A percentile compares a stretch with the other conserved stretches of the same genome.
Conservation (phyloP, 2,113 vertebrate genomes). For the Odontophorus gujanensis region DNA sequence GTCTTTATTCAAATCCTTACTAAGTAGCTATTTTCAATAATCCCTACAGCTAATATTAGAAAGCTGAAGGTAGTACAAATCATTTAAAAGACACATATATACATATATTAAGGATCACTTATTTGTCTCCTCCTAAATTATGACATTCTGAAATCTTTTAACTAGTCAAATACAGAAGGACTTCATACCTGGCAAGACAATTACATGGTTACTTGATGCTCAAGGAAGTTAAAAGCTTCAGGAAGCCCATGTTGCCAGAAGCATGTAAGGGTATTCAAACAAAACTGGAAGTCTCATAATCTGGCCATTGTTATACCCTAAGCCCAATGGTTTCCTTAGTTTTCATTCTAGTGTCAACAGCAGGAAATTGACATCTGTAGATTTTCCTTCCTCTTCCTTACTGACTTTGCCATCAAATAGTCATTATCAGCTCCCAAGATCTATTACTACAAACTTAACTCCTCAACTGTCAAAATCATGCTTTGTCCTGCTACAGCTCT, state of each 20-base stretch:
- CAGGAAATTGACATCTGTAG: neutral
- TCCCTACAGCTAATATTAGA: neutral
- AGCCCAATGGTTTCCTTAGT: neutral
- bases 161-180: neutral
- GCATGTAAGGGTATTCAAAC: neutral
- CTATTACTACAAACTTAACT: neutral
- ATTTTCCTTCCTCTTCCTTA: neutral
- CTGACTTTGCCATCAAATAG: neutral
- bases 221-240: neutral
- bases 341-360: neutral
- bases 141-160: neutral
- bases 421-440: neutral
- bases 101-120: neutral
- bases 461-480: accelerated
- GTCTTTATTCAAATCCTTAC: neutral
- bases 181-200: neutral
- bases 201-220: neutral
- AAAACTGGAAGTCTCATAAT: neutral
- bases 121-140: neutral
- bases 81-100: neutral
- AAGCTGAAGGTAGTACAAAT: neutral
- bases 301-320: neutral
- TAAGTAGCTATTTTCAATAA: neutral
- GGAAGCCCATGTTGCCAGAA: neutral
- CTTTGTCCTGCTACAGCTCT: neutral